Base-by-base conservation (phyloP, 2,797 vertebrate genomes). In the Gymnodraco acuticeps region DNA sequence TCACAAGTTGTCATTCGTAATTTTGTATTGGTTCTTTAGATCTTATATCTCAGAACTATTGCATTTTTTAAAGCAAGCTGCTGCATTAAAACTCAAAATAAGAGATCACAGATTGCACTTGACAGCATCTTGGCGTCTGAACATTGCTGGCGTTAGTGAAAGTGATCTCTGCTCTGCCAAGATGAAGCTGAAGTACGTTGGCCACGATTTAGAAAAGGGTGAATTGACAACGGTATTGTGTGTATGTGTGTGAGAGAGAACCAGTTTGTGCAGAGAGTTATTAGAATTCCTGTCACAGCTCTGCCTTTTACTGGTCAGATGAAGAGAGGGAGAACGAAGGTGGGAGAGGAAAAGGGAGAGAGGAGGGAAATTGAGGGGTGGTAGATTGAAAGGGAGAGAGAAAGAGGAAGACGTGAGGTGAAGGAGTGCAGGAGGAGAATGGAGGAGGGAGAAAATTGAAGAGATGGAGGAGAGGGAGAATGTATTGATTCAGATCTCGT, bases 241-340 rank as follows among this genome's bases (percentile, higher is more conserved):
- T 64, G 41, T 73, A 73, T 69, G 75, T 59, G 61, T 67, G 59
- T 14, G 13, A 27, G 20, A 54, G 77, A 70, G 68, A 75, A 71
- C 38, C 58, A 73, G 84, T 78, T 79, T 84, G 84, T 70, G 78
- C 62, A 80, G 78, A 78, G 13, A 1, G 41, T 50, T 78, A 93
- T 95, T 94, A 92, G 87, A 83, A 94, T 94, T 94, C 93, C 79
- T 83, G 86, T 93, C 94, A 94, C 94, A 93, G 71, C 70, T 67
- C 50, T 64, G 86, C 68, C 84, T 84, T 93, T 91, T 87, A 85
- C 89, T 86, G 83, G 81, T 82, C 71, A 72, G 64, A 77, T 65
- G 71, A 47, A 63, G 56, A 71, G 75, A 23, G 71, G 16, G 61
- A 77, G 76, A 66, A 51, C 17, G 70, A 73, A 73, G 47, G 86